Evolutionary conservation across 2,113 vertebrate species (phyloP), one percentile per base, ranked within the genome.

Genomic region (Cathartes aura): DNA sequence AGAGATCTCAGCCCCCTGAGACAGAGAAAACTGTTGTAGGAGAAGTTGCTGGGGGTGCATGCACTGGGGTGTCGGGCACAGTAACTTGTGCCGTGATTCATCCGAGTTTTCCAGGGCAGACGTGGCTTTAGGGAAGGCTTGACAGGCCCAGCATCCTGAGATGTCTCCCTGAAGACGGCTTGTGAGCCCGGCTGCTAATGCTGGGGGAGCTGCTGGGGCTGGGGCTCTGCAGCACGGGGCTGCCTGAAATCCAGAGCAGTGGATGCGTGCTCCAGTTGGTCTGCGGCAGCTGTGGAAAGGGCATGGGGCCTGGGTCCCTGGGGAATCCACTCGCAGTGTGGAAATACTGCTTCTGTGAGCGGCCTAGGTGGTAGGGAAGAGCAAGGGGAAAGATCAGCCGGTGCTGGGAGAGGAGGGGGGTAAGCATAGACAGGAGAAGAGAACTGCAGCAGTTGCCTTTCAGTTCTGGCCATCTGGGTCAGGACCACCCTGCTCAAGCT

Each of bases 391-490:
- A 3, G 62, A 21, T 21, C 8, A 21, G 22, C 17, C 1, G 0
- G 55, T 60, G 63, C 53, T 38, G 48, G 63, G 83, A 36, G n/a
- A 20, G 70, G 23, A 43, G 27, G 0, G 12, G 67, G 5, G 8
- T 45, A 9, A 19, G 38, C 12, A 1, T 0, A 19, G 73, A 1
- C 26, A 17, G 48, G 5, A 2, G 81, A 24, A 11, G 34, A 15
- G 30, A 22, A 5, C 43, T 0, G 1, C 32, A 21, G 36, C 50
- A 1, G 5, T 9, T 2, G 1, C 53, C 40, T 12, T 15, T 8
- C 34, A 18, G 80, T 64, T 30, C 26, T 8, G 38, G 14, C 58
- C n/a, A 5, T 45, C 48, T 30, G 17, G 45, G 58, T 32, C 52
- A 26, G 50, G 32, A n/a, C 63, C 24, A 5, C 30, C 5, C 29